Base-by-base conservation (phyloP, 2,797 vertebrate genomes). In the Oceanodroma leucorhoa region DNA sequence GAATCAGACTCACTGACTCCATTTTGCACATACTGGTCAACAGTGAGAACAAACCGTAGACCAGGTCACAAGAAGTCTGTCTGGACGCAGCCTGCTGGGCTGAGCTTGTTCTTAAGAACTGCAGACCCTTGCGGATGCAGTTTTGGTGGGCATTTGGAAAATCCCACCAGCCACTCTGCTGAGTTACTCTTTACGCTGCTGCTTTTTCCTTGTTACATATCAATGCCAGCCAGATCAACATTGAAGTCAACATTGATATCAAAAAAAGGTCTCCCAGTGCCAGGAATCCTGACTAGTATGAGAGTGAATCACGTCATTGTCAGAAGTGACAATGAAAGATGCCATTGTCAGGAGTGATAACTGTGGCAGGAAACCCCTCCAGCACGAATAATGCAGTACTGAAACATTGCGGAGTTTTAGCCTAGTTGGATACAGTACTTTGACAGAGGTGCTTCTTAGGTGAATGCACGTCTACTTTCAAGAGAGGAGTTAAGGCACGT, bases 11-110 rank as follows among this genome's bases (percentile, higher is more conserved):
- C 53, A 69, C 57, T 75, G 61, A 50, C 45, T 94, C 24, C 16
- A 11, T 83, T 95, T 86, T 81, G 48, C 61, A 90, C 87, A 46
- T 57, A 57, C 14, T 50, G 72, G 24, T 89, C 71, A 87, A 87
- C 43, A 51, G 55, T 0, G 0, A 91, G 48, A 51, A 38, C 36
- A 70, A 81, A n/a, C 7, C 0, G 0, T 40, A 86, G 57, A 66
- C 41, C 41, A 58, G 41, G 30, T 61, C 20, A 78, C 30, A 61
- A 32, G 72, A 71, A 66, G 21, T 20, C 82, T 65, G 12, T 84
- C 61, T 38, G 40, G 20, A n/a, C 1, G 11, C 40, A 76, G 46
- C 18, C 30, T 36, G 27, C 30, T 45, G 30, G 26, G 38, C 65
- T 79, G 66, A 78, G 32, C 45, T 83, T 75, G 36, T 58, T 77